These are phyloP conservation scores for Perizoma affinitatum DNA, from an alignment of 2,888 invertebrate genomes.

Conservation along the genomic window DNA sequence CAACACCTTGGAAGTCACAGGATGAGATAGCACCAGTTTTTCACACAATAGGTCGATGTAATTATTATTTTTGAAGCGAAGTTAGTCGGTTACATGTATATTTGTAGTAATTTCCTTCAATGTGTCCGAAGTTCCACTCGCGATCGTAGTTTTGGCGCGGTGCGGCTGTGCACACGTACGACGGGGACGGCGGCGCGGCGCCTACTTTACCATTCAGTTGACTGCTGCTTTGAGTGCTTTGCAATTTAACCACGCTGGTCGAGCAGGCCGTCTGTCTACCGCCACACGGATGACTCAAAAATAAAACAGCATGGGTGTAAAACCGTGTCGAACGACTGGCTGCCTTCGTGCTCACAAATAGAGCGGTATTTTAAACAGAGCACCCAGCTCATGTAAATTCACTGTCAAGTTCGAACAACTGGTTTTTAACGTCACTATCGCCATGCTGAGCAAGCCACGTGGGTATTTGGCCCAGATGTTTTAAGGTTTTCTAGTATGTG, in stretches of 20 bases:
- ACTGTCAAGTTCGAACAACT: conserved; percentile 79
- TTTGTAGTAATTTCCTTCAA: conserved; percentile 22
- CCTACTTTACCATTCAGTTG: conserved; percentile 67
- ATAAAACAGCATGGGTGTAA: conserved; percentile 55
- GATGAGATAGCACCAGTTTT: conserved; percentile 6
- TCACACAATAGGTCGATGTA: conserved; percentile 4
- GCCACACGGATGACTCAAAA: conserved; percentile 50
- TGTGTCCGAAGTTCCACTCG: conserved; percentile 40
- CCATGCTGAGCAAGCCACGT: conserved; percentile 59
- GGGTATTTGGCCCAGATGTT: conserved; percentile 60
- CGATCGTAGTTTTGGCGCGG: conserved; percentile 56
- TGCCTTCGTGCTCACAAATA: conserved; percentile 39
- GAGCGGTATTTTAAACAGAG: conserved; percentile 37
- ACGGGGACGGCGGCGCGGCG: conserved; percentile 55
- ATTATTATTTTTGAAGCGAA: conserved; percentile 12
- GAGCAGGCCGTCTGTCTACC: conserved; percentile 60
- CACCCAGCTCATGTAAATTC: conserved; percentile 51
- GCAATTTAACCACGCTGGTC: conserved; percentile 63
- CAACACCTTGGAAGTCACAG: conserved; percentile 43
- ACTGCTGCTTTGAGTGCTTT: conserved; percentile 49
- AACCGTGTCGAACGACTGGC: conserved; percentile 32
- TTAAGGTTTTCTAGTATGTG: conserved; percentile 28
- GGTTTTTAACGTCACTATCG: conserved; percentile 67
- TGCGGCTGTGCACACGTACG: conserved; percentile 52
- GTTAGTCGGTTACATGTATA: conserved; percentile 1